These are phyloP conservation scores for Drosophila pegasa DNA, from an alignment of 2,888 invertebrate genomes.

Conservation along the genomic window DNA sequence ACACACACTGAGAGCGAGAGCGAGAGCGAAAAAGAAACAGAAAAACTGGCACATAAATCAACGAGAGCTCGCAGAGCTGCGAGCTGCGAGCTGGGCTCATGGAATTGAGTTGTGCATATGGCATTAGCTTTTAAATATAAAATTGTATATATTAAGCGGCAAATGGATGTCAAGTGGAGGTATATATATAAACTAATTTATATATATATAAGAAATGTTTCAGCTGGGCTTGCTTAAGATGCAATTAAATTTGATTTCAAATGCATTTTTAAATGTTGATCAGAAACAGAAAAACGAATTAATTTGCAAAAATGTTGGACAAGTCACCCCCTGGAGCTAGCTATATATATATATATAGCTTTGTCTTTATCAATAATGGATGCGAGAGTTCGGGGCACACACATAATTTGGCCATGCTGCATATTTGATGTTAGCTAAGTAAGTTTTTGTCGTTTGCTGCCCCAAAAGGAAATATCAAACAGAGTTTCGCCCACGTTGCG, in stretches of 20 bases:
- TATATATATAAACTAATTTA: not conserved
- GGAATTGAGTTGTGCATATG: constrained; percentile 70
- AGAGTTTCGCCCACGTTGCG: constrained; percentile 49
- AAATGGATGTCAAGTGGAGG: constrained; percentile 9
- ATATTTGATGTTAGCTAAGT: constrained; percentile 48
- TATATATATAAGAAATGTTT: not conserved
- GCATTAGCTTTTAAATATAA: constrained; percentile 64
- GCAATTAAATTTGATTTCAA: not conserved
- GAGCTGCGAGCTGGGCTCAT: too few relatives aligned
- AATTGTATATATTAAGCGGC: constrained; percentile 1
- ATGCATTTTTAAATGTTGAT: not conserved
- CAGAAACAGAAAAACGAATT: not conserved
- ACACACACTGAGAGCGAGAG: too few relatives aligned
- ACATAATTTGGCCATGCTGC: constrained; percentile 31
- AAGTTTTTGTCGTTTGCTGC: constrained; percentile 40
- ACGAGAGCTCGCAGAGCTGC: too few relatives aligned
- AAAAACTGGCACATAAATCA: constrained; percentile 67
- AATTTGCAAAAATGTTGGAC: not conserved
- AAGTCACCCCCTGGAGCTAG: not conserved
- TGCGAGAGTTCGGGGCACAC: constrained; percentile 2
- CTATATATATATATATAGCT: too few relatives aligned
- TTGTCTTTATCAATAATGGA: constrained; percentile 35
- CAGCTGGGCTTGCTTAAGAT: not conserved
- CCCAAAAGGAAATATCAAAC: constrained; percentile 52
- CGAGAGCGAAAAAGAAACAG: constrained; percentile 15